Conservation (phyloP, 1,140 invertebrate genomes). For the Drosophila busckii region DNA sequence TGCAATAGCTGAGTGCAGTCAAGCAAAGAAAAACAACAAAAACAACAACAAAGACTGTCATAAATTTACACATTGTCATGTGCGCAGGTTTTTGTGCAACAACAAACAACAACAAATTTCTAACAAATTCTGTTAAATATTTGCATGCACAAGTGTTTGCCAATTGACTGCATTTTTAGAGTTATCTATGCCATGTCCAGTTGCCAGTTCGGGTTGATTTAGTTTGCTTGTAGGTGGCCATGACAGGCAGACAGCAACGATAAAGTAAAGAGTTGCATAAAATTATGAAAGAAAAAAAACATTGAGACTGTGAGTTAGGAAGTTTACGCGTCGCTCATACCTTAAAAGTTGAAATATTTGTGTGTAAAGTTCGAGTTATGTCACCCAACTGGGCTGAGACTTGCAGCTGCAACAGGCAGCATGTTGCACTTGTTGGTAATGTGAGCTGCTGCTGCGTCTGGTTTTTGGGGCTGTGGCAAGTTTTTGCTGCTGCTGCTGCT, state of each 20-base stretch:
- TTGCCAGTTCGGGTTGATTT: constrained; percentile 7
- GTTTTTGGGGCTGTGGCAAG: constrained; percentile 15
- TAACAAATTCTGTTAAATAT: constrained; percentile 72
- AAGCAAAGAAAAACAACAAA: constrained; percentile 13
- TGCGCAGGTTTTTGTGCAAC: constrained; percentile 37
- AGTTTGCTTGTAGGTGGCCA: constrained; percentile 10
- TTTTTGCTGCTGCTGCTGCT: constrained; percentile 9
- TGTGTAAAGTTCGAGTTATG: constrained; percentile 42
- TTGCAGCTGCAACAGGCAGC: constrained; percentile 25
- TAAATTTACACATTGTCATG: constrained; percentile 71
- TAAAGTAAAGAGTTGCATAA: too few relatives aligned
- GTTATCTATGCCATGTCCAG: constrained; percentile 17
- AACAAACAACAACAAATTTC: too few relatives aligned
- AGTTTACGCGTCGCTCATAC: too few relatives aligned
- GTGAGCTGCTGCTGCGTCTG: constrained; percentile 11
- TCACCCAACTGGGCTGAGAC: constrained; percentile 26
- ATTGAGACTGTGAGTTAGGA: too few relatives aligned
- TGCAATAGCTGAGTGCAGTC: constrained; percentile 50
- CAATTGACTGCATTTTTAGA: constrained; percentile 4
- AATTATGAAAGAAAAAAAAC: too few relatives aligned
- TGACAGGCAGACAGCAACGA: too few relatives aligned
- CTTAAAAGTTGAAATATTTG: too few relatives aligned
- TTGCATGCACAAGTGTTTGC: constrained; percentile 68
- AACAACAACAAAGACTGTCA: constrained; percentile 36
- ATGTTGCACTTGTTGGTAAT: constrained; percentile 40